These are phyloP conservation scores for Mythimna lalbum DNA, from an alignment of 2,888 invertebrate genomes.

Conservation along the genomic window DNA sequence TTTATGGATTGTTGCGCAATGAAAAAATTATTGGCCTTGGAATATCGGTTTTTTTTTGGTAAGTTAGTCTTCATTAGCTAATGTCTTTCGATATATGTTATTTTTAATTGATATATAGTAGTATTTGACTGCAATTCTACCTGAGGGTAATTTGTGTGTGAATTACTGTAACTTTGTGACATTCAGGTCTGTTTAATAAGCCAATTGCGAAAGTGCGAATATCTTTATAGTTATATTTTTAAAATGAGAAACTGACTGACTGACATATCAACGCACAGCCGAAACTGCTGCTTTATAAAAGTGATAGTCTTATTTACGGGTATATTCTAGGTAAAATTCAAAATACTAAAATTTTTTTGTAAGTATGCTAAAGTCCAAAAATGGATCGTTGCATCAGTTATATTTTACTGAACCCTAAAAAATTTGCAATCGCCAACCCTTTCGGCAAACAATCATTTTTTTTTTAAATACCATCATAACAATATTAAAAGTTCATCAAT, in stretches of 20 bases:
- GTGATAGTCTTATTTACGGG: not conserved
- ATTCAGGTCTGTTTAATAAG: not conserved
- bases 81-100: not conserved
- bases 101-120: too few relatives aligned
- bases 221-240: too few relatives aligned
- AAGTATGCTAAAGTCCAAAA: not conserved
- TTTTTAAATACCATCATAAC: slow-evolving; percentile 11
- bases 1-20: slow-evolving; percentile 54
- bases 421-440: not conserved
- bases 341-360: too few relatives aligned
- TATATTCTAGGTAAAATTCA: not conserved
- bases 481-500: slow-evolving; percentile 8
- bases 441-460: not conserved
- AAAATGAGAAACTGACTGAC: too few relatives aligned
- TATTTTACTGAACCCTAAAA: not conserved
- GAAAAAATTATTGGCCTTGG: slow-evolving; percentile 56
- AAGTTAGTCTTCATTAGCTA: slow-evolving; percentile 8
- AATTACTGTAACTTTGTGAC: not conserved
- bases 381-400: not conserved
- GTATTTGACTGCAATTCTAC: too few relatives aligned
- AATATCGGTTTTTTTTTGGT: not conserved
- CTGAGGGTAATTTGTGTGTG: not conserved
- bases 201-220: not conserved
- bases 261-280: too few relatives aligned
- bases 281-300: too few relatives aligned